phyloP scores from a whole-genome alignment of 2,888 invertebrate species.

The Allophyes oxyacanthae region DNA sequence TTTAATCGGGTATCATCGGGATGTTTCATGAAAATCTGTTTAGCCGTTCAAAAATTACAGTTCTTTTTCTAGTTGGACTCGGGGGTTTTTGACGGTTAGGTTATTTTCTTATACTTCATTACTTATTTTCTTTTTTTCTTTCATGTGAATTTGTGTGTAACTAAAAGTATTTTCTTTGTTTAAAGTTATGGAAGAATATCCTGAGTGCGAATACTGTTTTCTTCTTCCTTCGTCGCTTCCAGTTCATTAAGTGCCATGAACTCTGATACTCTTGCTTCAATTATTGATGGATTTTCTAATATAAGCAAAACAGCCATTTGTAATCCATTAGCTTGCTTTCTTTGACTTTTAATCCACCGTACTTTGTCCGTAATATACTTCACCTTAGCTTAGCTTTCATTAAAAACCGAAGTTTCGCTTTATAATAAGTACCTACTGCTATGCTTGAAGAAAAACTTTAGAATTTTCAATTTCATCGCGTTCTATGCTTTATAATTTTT shows the following conservation, averaged over 20 bases:
- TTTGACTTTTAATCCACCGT: conserved; percentile 60
- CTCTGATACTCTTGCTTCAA: conserved; percentile 58
- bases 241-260: conserved; percentile 34
- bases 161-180: too few relatives aligned
- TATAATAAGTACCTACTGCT: conserved; percentile 7
- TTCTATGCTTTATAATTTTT: conserved; percentile 40
- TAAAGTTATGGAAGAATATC: too few relatives aligned
- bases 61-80: too few relatives aligned
- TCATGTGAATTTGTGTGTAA: too few relatives aligned
- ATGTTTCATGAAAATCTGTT: too few relatives aligned
- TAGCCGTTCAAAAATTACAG: too few relatives aligned
- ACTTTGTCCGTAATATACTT: conserved; percentile 46
- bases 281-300: conserved; percentile 79
- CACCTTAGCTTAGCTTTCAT: conserved; percentile 25
- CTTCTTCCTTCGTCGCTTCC: conserved; percentile 36
- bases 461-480: conserved; percentile 10
- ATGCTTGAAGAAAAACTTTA: conserved; percentile 15
- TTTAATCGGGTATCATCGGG: too few relatives aligned
- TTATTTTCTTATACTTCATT: too few relatives aligned
- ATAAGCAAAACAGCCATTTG: conserved; percentile 80
- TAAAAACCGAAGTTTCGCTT: conserved; percentile 16
- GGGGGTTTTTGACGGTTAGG: too few relatives aligned
- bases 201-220: background rate
- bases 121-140: too few relatives aligned
- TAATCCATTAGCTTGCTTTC: conserved; percentile 76